phyloP scores from a whole-genome alignment of 2,888 invertebrate genomes.

The Synanthedon andrenaeformis region DNA sequence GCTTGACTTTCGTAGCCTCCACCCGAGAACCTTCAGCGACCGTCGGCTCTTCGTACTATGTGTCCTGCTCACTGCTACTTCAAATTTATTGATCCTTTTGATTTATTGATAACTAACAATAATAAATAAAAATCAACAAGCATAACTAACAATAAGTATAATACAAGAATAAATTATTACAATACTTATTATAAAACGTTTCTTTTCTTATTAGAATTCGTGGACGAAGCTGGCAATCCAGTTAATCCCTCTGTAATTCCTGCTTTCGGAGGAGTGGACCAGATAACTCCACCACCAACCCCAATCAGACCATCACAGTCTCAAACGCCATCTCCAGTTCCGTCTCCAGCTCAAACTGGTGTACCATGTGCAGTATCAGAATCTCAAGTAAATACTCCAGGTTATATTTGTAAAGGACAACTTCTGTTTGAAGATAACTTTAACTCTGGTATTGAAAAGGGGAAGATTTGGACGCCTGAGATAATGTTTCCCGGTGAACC shows the following conservation, averaged over 20 bases:
- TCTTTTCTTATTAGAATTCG: conserved; percentile 26
- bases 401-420: conserved; percentile 65
- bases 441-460: conserved; percentile 41
- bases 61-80: too few relatives aligned
- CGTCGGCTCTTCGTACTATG: too few relatives aligned
- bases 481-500: conserved; percentile 72
- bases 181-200: not conserved
- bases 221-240: conserved; percentile 41
- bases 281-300: conserved; percentile 1
- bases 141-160: not conserved
- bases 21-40: too few relatives aligned
- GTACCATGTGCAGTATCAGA: conserved; percentile 42
- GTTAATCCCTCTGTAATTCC: conserved; percentile 9
- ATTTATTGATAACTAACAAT: too few relatives aligned
- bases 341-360: conserved; percentile 7
- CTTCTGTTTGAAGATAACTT: conserved; percentile 76
- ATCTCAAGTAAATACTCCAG: conserved; percentile 38
- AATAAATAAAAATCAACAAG: too few relatives aligned
- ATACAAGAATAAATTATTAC: not conserved
- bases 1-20: too few relatives aligned
- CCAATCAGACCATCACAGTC: conserved; percentile 4
- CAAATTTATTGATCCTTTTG: too few relatives aligned
- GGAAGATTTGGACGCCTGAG: conserved; percentile 68
- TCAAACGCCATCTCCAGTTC: conserved; percentile 5
- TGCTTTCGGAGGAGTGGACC: not conserved